Conservation (phyloP, 2,113 vertebrate species). For the Gila orcuttii region DNA sequence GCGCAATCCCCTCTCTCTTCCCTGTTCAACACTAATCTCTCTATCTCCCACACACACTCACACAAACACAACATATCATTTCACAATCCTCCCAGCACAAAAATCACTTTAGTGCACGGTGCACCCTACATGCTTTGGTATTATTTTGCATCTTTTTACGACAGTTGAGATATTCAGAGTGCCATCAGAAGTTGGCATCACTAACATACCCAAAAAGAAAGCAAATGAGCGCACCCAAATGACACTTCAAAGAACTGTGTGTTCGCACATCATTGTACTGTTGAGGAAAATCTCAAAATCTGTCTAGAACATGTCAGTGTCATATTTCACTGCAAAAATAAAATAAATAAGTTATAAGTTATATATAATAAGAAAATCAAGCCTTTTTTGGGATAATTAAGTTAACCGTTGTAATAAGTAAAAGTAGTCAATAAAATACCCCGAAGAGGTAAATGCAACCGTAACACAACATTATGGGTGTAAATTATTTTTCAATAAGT, state of each 20-base stretch:
- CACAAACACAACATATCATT: constrained; percentile 8
- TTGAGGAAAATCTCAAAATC: constrained; percentile 3
- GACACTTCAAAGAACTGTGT: neutral
- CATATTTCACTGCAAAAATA: neutral
- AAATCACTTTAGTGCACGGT: neutral
- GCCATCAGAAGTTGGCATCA: constrained; percentile 10
- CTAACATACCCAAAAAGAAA: neutral
- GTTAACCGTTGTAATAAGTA: neutral
- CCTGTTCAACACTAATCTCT: neutral
- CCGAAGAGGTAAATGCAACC: neutral
- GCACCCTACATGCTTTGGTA: neutral
- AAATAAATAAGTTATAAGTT: neutral
- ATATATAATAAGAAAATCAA: neutral
- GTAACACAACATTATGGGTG: neutral
- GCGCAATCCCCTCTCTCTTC: neutral
- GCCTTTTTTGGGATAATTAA: neutral
- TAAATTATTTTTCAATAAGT: neutral
- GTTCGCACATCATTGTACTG: neutral
- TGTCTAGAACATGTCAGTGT: neutral
- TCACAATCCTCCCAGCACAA: neutral
- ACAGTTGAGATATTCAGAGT: neutral
- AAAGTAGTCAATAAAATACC: too few relatives aligned
- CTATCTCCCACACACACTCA: neutral
- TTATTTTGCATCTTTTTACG: neutral
- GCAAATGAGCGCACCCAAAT: neutral